These are phyloP conservation scores for Xiphias gladius DNA, from an alignment of 2,113 vertebrate species.

Conservation along the genomic window DNA sequence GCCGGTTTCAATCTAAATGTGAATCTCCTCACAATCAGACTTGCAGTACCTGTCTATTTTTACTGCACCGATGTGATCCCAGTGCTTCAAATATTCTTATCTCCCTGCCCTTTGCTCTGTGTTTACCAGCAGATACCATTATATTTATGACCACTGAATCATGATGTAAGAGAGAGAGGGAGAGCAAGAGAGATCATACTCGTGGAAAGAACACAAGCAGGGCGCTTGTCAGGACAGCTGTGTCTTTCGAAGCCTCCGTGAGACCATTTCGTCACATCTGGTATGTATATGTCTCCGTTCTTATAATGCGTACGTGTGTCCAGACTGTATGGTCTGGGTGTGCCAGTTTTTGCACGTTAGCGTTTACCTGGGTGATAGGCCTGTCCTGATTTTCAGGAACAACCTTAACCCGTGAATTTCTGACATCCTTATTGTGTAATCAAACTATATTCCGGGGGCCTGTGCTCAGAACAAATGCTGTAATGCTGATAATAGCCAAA, in stretches of 20 bases:
- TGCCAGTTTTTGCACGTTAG: not conserved
- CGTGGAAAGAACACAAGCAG: not conserved
- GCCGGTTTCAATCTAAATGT: not conserved
- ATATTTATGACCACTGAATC: slow-evolving; percentile 67
- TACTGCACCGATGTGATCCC: not conserved
- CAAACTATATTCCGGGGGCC: not conserved
- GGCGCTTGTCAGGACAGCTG: not conserved
- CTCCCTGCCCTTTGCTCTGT: slow-evolving; percentile 73
- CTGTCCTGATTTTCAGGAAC: not conserved
- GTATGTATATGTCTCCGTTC: slow-evolving; percentile 38
- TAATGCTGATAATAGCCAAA: not conserved
- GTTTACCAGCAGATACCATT: slow-evolving; percentile 40
- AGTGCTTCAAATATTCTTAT: slow-evolving; percentile 49
- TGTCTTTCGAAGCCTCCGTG: not conserved
- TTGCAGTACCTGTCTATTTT: not conserved
- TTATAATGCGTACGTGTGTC: not conserved
- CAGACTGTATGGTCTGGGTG: not conserved
- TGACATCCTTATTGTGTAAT: not conserved
- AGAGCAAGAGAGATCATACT: not conserved
- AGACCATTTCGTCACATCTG: slow-evolving; percentile 44
- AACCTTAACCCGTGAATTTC: not conserved
- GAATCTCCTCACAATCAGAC: not conserved
- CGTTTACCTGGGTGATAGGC: not conserved
- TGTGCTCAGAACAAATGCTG: not conserved
- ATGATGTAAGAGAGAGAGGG: not conserved